A percentile compares a stretch with the other conserved stretches of the same genome.
Evolutionary conservation across 2,797 vertebrate species (phyloP).

Genomic region (Danionella dracula): DNA sequence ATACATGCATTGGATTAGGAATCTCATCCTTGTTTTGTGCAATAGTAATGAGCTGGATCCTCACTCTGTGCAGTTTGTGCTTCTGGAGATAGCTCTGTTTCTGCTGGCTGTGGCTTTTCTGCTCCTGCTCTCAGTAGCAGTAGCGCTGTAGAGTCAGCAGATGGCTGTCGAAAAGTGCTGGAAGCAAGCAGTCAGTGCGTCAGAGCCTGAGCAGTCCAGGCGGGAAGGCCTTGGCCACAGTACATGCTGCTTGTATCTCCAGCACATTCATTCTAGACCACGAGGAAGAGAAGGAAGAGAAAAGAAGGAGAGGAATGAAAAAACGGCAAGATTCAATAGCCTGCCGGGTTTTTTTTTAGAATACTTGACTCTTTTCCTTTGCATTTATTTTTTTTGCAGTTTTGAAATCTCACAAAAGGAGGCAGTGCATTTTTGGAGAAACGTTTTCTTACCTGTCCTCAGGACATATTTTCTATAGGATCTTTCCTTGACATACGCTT

Average conservation of each 20-base stretch:
- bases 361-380: too few species aligned
- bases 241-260: conserved; percentile 74
- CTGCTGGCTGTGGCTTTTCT: background rate
- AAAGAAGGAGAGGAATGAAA: background rate
- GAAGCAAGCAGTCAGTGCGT: conserved; percentile 57
- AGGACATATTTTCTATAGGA: conserved; percentile 13
- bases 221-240: conserved; percentile 74
- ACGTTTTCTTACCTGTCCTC: conserved; percentile 19
- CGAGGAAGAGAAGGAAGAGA: background rate
- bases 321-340: background rate
- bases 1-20: conserved; percentile 24
- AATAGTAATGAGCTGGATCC: conserved; percentile 18
- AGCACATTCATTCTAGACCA: conserved; percentile 37
- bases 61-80: conserved; percentile 17
- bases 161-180: conserved; percentile 79
- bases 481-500: conserved; percentile 8
- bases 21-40: background rate
- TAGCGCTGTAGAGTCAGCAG: conserved; percentile 72
- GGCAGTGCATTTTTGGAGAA: background rate
- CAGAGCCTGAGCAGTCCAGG: conserved; percentile 52
- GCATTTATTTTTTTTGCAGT: conserved; percentile 19
- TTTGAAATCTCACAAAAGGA: conserved; percentile 56
- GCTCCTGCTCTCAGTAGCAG: conserved; percentile 53
- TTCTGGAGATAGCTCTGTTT: conserved; percentile 16
- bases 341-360: too few species aligned